Evolutionary conservation across 2,797 vertebrate genomes (phyloP).

Genomic region (Sebastes hubbsi): DNA sequence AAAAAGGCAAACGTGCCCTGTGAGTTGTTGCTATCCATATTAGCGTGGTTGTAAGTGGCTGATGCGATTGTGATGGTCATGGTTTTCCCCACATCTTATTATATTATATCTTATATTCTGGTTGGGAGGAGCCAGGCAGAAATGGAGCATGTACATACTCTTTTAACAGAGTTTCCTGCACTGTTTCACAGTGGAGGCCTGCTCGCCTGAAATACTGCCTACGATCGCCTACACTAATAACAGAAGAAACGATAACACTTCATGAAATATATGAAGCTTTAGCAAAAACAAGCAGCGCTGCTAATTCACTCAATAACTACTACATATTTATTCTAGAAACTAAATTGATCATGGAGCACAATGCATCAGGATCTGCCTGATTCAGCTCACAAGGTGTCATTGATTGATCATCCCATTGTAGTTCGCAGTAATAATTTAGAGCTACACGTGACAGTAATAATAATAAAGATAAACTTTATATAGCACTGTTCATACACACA

Average conservation of each 20-base stretch:
- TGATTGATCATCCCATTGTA: background rate
- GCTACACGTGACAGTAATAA: background rate
- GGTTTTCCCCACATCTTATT: background rate
- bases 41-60: background rate
- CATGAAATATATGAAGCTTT: background rate
- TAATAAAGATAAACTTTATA: background rate
- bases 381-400: background rate
- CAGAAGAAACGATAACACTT: background rate
- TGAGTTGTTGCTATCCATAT: background rate
- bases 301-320: background rate
- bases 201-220: background rate
- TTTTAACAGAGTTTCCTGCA: background rate
- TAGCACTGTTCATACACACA: background rate
- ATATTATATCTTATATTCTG: background rate
- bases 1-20: background rate
- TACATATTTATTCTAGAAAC: background rate
- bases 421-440: background rate
- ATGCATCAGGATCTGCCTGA: background rate
- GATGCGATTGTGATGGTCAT: background rate
- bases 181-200: background rate
- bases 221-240: background rate
- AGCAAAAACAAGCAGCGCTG: background rate
- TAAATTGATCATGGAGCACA: background rate
- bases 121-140: background rate
- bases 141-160: background rate